phyloP scores from a whole-genome alignment of 2,113 vertebrate species.

The Progne subis region DNA sequence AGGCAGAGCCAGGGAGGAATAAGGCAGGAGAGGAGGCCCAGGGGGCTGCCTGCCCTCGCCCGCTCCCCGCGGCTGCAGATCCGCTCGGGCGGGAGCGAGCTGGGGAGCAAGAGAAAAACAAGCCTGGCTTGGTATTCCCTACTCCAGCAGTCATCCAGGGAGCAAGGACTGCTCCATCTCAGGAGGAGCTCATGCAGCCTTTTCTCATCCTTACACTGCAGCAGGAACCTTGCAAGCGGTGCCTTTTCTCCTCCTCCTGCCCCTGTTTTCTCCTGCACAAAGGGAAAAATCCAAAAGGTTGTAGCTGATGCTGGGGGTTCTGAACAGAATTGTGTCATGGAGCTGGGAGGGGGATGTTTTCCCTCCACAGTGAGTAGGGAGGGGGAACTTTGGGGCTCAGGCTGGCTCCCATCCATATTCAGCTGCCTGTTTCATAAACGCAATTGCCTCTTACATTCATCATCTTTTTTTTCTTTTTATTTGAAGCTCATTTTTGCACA shows the following conservation, averaged over 20 bases:
- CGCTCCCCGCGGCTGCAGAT: neutral
- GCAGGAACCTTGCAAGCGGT: neutral
- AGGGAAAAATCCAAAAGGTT: neutral
- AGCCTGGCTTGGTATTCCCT: neutral
- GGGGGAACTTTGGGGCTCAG: neutral
- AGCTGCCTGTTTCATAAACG: neutral
- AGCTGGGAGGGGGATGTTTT: neutral
- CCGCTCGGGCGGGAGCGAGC: fast-evolving
- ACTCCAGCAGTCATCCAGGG: neutral
- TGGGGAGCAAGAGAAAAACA: neutral
- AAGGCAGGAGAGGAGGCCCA: neutral
- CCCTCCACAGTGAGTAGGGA: neutral
- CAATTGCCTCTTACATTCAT: neutral
- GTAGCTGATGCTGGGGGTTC: neutral
- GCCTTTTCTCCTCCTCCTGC: neutral
- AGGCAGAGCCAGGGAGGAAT: neutral
- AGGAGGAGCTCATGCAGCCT: neutral
- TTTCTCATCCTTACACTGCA: neutral
- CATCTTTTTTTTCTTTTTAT: neutral
- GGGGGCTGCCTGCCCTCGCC: neutral
- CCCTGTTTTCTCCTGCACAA: neutral
- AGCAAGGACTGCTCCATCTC: neutral
- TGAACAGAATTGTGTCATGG: neutral
- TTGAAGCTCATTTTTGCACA: conserved; percentile 44
- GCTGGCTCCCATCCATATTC: neutral